Percentiles rank a stretch among this genome's conserved stretches.
Evolutionary conservation across 35 echinoderm and acorn worm genomes (phyloP).

Genomic region (Chiridota heheva): DNA sequence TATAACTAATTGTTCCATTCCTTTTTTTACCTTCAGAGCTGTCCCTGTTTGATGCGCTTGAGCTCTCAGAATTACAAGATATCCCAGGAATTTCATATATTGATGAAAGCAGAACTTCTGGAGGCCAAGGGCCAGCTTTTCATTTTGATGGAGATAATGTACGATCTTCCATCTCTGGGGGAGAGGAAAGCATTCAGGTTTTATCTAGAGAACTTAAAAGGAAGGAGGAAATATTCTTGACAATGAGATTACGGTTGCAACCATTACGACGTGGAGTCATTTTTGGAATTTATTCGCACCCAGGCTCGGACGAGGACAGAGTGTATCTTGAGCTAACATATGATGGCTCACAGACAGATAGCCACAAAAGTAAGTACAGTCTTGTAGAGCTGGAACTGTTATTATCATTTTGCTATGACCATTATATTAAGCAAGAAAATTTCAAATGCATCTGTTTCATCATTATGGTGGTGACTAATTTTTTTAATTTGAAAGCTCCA

Average conservation of each 20-base stretch:
- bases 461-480: not conserved
- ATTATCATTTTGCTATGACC: not conserved
- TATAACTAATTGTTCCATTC: not conserved
- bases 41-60: constrained; percentile 3
- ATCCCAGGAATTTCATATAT: constrained; percentile 18
- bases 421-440: not conserved
- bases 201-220: constrained; percentile 21
- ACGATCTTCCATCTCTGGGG: not conserved
- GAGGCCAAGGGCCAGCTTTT: constrained; percentile 22
- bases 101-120: constrained; percentile 15
- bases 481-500: not conserved
- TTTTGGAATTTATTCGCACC: constrained; percentile 30
- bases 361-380: constrained; percentile 41
- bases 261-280: constrained; percentile 25
- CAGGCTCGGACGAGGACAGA: not conserved
- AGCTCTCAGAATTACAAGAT: not conserved
- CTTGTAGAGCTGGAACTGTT: too few relatives aligned
- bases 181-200: not conserved
- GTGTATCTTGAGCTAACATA: constrained; percentile 31
- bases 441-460: not conserved
- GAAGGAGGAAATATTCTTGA: constrained; percentile 32
- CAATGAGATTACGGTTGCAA: constrained; percentile 14
- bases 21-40: constrained; percentile 7
- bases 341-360: constrained; percentile 1
- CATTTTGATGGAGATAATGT: constrained; percentile 22